Conservation (phyloP, 35 echinoderm and acorn worm species). For the Apostichopus californicus region DNA sequence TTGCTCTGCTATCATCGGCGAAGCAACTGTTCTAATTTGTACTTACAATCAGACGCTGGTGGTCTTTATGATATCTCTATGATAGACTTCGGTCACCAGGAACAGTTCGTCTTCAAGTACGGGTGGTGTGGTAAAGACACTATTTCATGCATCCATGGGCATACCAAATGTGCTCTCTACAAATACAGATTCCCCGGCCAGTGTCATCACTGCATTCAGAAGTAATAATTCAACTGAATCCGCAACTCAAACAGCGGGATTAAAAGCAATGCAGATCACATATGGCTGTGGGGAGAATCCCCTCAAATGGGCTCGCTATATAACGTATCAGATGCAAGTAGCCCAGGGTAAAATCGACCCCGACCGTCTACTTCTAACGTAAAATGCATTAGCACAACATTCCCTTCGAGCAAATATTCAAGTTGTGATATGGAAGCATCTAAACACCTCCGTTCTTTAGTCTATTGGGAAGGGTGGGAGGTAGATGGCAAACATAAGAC, state of each 20-base stretch:
- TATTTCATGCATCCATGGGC: conserved; percentile 70
- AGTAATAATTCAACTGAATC: conserved; percentile 56
- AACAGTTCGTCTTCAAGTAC: conserved; percentile 75
- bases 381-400: neutral
- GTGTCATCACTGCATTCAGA: conserved; percentile 70
- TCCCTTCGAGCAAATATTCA: neutral
- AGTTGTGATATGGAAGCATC: neutral
- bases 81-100: conserved; percentile 53
- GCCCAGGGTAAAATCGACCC: conserved; percentile 46
- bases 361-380: conserved; percentile 1
- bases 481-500: too few species aligned
- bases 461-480: too few species aligned
- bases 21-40: conserved; percentile 58
- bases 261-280: conserved; percentile 52
- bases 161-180: conserved; percentile 74
- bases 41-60: conserved; percentile 69
- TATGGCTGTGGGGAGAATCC: conserved; percentile 57
- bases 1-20: conserved; percentile 54
- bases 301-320: conserved; percentile 49
- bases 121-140: conserved; percentile 82
- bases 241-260: conserved; percentile 50
- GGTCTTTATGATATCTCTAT: conserved; percentile 71
- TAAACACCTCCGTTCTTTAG: too few species aligned
- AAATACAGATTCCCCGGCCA: conserved; percentile 66
- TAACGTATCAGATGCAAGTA: conserved; percentile 54